These are phyloP conservation scores for Drosophila quasianomalipes DNA, from an alignment of 2,888 invertebrate genomes.

Conservation along the genomic window DNA sequence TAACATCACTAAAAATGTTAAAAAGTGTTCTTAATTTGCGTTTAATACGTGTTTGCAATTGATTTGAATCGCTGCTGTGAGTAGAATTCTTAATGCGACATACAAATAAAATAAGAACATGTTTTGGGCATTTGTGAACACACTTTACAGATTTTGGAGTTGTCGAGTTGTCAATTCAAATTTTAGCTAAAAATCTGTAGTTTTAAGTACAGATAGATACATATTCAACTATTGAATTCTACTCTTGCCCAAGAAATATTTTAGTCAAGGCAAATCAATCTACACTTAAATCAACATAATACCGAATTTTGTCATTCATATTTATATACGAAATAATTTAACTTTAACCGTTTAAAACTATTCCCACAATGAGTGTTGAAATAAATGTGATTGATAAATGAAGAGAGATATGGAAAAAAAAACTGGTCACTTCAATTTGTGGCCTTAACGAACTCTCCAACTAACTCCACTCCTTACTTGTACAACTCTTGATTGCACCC, in stretches of 20 bases:
- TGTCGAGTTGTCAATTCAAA: background rate
- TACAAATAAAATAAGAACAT: background rate
- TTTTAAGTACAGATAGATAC: background rate
- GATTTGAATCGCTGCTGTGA: background rate
- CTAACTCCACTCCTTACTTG: constrained; percentile 12
- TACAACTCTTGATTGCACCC: constrained; percentile 35
- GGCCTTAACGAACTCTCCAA: constrained; percentile 7
- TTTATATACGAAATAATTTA: background rate
- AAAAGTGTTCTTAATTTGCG: constrained; percentile 25
- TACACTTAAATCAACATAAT: no score
- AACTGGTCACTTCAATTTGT: constrained; percentile 3
- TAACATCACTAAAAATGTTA: background rate
- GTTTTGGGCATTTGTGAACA: background rate
- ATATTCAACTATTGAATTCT: background rate
- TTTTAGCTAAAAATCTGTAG: rapidly evolving
- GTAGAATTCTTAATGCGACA: background rate
- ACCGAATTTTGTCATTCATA: no score
- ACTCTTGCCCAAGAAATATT: background rate
- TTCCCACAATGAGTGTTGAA: background rate
- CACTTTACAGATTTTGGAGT: background rate
- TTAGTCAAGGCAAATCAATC: background rate
- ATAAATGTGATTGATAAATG: background rate
- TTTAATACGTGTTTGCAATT: background rate
- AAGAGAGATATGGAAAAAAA: background rate
- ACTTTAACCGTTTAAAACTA: background rate